Evolutionary conservation across 2,797 vertebrate genomes (phyloP).

Genomic region (Gobionotothen gibberifrons): DNA sequence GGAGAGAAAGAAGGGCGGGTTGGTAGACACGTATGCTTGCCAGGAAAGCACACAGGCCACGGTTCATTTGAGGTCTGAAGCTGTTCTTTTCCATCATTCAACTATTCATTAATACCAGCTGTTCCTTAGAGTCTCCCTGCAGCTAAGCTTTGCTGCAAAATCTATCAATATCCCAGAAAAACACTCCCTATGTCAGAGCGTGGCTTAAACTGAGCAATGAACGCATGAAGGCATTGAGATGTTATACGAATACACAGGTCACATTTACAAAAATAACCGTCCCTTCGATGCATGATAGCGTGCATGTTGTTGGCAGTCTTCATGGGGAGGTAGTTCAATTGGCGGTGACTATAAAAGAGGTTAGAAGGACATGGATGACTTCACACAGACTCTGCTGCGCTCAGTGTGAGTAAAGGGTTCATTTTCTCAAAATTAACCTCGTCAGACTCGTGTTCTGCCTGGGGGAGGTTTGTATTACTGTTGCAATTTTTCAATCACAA

Average conservation of each 20-base stretch:
- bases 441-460: slow-evolving; percentile 70
- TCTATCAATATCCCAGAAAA: slow-evolving; percentile 62
- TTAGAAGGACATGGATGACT: slow-evolving; percentile 60
- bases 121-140: slow-evolving; percentile 56
- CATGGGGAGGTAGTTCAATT: slow-evolving; percentile 22
- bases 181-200: slow-evolving; percentile 22
- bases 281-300: slow-evolving; percentile 19
- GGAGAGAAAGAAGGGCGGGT: not conserved
- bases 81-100: slow-evolving; percentile 67
- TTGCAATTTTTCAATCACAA: slow-evolving; percentile 81
- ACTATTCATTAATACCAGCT: slow-evolving; percentile 72
- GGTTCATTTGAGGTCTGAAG: slow-evolving; percentile 75
- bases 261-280: slow-evolving; percentile 5
- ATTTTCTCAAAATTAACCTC: slow-evolving; percentile 80
- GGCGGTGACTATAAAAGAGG: slow-evolving; percentile 38
- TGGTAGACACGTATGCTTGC: slow-evolving; percentile 36
- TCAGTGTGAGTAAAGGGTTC: slow-evolving; percentile 68
- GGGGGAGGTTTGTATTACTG: slow-evolving; percentile 76
- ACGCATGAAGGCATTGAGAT: too few relatives aligned
- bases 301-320: slow-evolving; percentile 24
- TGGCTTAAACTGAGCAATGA: slow-evolving; percentile 15
- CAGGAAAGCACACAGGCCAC: slow-evolving; percentile 54
- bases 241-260: not conserved
- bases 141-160: slow-evolving; percentile 59
- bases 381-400: slow-evolving; percentile 39